These are phyloP conservation scores for Seriola quinqueradiata DNA, from an alignment of 2,113 vertebrate genomes.

Conservation along the genomic window DNA sequence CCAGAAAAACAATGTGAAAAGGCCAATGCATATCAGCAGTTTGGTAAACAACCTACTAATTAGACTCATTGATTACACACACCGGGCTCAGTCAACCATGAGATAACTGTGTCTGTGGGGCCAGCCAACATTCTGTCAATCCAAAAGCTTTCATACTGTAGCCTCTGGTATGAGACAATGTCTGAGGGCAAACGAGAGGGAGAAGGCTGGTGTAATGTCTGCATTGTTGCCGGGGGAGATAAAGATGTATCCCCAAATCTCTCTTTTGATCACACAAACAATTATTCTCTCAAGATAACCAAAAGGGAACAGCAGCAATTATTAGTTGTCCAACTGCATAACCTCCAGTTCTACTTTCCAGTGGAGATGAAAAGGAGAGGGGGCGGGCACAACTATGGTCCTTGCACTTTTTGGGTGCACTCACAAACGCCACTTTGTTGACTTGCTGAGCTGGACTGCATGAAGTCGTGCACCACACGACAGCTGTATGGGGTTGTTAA, in stretches of 20 bases:
- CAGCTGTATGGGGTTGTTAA: background rate
- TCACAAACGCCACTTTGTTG: background rate
- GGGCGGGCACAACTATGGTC: background rate
- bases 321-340: slow-evolving; percentile 9
- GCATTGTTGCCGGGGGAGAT: slow-evolving; percentile 16
- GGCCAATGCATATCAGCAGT: slow-evolving; percentile 57
- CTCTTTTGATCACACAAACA: slow-evolving; percentile 48
- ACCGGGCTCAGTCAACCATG: slow-evolving; percentile 53
- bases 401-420: background rate
- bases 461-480: background rate
- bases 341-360: slow-evolving; percentile 14
- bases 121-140: slow-evolving; percentile 43
- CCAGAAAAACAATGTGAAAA: slow-evolving; percentile 66
- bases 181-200: slow-evolving; percentile 2
- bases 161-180: slow-evolving; percentile 17
- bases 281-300: slow-evolving; percentile 37
- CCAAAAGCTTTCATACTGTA: slow-evolving; percentile 21
- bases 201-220: background rate
- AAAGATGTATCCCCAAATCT: slow-evolving; percentile 24
- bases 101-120: slow-evolving; percentile 53
- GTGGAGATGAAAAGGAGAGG: slow-evolving; percentile 1
- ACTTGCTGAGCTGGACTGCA: background rate
- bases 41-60: slow-evolving; percentile 77
- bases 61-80: slow-evolving; percentile 75
- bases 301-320: slow-evolving; percentile 19